Evolutionary conservation across 2,888 invertebrate species (phyloP).

Genomic region (Hololepta plana): DNA sequence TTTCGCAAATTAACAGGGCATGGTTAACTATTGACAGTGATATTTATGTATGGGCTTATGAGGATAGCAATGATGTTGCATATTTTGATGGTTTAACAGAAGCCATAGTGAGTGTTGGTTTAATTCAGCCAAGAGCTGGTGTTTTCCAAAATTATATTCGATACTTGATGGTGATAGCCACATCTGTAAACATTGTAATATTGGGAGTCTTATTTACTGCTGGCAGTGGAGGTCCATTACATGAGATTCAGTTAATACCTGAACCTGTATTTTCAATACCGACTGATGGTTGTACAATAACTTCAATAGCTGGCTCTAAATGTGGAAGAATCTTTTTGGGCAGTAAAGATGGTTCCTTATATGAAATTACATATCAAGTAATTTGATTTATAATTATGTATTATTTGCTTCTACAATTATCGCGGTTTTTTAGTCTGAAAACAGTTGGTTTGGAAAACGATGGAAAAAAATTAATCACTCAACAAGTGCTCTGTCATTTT

Average conservation of each 20-base stretch:
- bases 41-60: constrained; percentile 96
- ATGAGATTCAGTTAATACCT: constrained; percentile 79
- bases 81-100: constrained; percentile 93
- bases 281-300: constrained; percentile 75
- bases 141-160: constrained; percentile 84
- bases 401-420: constrained; percentile 1
- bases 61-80: constrained; percentile 86
- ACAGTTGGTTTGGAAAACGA: constrained; percentile 88
- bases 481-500: constrained; percentile 66
- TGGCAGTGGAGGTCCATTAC: constrained; percentile 28
- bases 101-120: constrained; percentile 82
- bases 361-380: constrained; percentile 89
- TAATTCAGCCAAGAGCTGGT: constrained; percentile 73
- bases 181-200: constrained; percentile 86
- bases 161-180: constrained; percentile 78
- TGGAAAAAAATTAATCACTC: constrained; percentile 93
- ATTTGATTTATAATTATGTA: constrained; percentile 4
- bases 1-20: constrained; percentile 88
- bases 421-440: constrained; percentile 40
- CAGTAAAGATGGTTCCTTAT: constrained; percentile 84
- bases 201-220: constrained; percentile 51
- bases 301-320: constrained; percentile 61
- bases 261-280: constrained; percentile 88
- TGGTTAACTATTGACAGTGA: constrained; percentile 97
- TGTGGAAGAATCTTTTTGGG: constrained; percentile 88